Percentiles rank a stretch among this genome's conserved stretches.
These are phyloP conservation scores for Procambarus clarkii DNA, from an alignment of 1,140 invertebrate genomes.

Conservation along the genomic window DNA sequence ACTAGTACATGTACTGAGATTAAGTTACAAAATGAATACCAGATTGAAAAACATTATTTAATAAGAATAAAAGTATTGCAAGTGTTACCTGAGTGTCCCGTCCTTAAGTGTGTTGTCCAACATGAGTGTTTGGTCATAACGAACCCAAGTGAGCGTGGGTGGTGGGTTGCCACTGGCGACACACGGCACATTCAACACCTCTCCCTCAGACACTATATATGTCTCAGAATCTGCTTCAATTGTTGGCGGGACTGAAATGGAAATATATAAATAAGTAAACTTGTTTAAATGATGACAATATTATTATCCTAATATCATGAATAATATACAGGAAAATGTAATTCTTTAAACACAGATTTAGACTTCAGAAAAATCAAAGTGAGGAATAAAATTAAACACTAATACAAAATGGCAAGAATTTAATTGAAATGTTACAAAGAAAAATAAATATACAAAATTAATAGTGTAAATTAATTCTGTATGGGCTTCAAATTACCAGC, in stretches of 20 bases:
- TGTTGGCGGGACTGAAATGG: slow-evolving; percentile 1
- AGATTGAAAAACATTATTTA: not conserved
- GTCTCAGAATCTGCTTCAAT: not conserved
- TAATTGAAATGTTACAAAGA: too few relatives aligned
- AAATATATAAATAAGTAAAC: not conserved
- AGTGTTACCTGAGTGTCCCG: slow-evolving; percentile 17
- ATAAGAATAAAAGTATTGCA: not conserved
- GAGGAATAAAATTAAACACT: too few relatives aligned
- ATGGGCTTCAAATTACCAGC: too few relatives aligned
- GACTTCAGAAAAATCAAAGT: too few relatives aligned
- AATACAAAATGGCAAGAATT: too few relatives aligned
- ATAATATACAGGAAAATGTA: too few relatives aligned
- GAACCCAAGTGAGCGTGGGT: slow-evolving; percentile 76
- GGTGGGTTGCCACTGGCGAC: slow-evolving; percentile 76
- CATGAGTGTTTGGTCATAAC: slow-evolving; percentile 64
- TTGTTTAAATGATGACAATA: too few relatives aligned
- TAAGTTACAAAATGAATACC: not conserved
- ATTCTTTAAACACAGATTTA: too few relatives aligned
- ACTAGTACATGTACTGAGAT: too few relatives aligned
- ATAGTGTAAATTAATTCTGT: too few relatives aligned
- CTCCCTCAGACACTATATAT: slow-evolving; percentile 11
- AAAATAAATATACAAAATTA: too few relatives aligned
- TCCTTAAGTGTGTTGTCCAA: slow-evolving; percentile 12
- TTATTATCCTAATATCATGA: too few relatives aligned
- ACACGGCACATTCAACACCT: slow-evolving; percentile 69